Base-by-base conservation (phyloP, 2,113 vertebrate species). In the Tinamus guttatus region DNA sequence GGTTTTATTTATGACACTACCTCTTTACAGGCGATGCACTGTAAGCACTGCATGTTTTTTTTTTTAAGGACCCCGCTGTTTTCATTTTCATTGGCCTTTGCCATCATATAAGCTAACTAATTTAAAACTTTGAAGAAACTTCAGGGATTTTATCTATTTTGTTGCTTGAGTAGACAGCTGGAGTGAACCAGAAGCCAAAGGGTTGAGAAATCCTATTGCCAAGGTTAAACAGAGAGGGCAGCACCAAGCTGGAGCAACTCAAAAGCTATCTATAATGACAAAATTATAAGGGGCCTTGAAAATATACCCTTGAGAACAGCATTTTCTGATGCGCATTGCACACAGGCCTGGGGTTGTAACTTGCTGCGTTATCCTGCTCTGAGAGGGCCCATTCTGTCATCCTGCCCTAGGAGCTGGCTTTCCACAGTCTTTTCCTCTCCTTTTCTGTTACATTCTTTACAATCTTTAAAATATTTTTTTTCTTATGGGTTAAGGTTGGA, bases 261-360 rank as follows among this genome's bases (percentile, higher is more conserved):
- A 16, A 36, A 70, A 81, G 9, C 40, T 63, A 74, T 11, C 16
- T 70, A 25, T 17, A 65, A 43, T 7, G 38, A 10, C 13, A 38
- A 21, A 62, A 34, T 28, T 20, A 32, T 0, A 0, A 0, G 1
- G 6, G 56, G 7, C 17, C 45, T 62, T 81, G 45, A 54, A 56
- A 22, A 77, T 67, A 20, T 15, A 3, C 22, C 8, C 32, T 71
- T 51, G 11, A 41, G 47, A 64, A 56, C 4, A 79, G 11, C 5
- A 7, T 65, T 82, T 93, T 51, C 4, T 8, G 15, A n/a, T n/a
- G n/a, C n/a, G n/a, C 0, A 0, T 30, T 73, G 9, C 9, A 1
- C 18, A 16, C 63, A 19, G 14, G n/a, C 20, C 38, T 13, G 19
- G 49, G 5, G 8, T 38, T 28, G 8, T 9, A 11, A 32, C 38